phyloP scores from a whole-genome alignment of 2,113 vertebrate species.

The Empidonax traillii region DNA sequence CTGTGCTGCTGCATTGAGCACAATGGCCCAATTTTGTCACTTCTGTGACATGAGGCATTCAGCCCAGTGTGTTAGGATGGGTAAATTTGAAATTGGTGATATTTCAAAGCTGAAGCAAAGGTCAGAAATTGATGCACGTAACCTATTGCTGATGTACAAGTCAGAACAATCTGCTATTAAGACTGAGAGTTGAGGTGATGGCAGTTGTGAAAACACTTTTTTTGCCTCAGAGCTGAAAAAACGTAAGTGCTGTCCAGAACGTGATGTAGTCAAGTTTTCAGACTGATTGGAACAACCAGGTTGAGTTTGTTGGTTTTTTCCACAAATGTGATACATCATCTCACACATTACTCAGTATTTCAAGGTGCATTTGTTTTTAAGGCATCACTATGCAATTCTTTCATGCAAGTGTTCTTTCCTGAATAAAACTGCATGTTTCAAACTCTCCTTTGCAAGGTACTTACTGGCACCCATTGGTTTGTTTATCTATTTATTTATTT shows the following conservation, averaged over 20 bases:
- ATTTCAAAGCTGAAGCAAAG: slow-evolving; percentile 31
- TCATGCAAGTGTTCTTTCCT: neutral
- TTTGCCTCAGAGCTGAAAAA: neutral
- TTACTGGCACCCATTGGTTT: neutral
- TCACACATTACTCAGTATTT: neutral
- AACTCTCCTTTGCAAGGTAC: neutral
- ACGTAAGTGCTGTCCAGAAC: rapidly evolving
- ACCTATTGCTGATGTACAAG: slow-evolving; percentile 19
- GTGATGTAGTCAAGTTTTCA: neutral
- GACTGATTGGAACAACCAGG: neutral
- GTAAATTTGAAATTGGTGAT: slow-evolving; percentile 16
- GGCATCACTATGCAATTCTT: neutral
- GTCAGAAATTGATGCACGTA: slow-evolving; percentile 6
- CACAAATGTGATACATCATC: neutral
- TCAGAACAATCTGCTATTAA: slow-evolving; percentile 10
- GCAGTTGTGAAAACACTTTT: neutral
- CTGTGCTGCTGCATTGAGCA: neutral
- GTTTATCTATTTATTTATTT: neutral
- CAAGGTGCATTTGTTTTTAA: rapidly evolving
- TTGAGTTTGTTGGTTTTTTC: neutral
- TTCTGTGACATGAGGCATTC: neutral
- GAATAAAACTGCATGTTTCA: neutral
- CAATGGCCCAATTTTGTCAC: neutral
- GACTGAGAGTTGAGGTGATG: neutral
- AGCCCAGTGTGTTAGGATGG: neutral